A percentile compares a stretch with the other conserved stretches of the same genome.
phyloP scores from a whole-genome alignment of 2,797 vertebrate genomes.

The Sternarchorhynchus goeldii region DNA sequence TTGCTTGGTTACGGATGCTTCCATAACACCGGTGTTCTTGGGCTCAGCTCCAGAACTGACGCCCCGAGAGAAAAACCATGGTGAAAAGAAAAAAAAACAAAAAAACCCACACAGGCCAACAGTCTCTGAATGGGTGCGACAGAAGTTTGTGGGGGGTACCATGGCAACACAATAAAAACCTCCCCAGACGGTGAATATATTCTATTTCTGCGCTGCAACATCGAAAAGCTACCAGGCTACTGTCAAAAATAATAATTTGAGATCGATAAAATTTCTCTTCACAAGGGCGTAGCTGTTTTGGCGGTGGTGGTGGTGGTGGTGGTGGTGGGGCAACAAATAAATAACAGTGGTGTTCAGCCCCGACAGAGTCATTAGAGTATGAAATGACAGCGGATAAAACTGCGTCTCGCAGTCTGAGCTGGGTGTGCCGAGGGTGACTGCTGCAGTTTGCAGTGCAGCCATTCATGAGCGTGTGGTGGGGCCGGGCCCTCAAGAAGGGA shows the following conservation, averaged over 20 bases:
- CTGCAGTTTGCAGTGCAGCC: slow-evolving; percentile 40
- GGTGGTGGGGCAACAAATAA: background rate
- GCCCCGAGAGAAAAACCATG: background rate
- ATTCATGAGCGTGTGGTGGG: slow-evolving; percentile 31
- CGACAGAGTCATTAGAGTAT: background rate
- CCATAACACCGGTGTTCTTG: background rate
- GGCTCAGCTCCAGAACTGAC: background rate
- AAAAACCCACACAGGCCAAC: background rate
- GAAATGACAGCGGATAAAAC: background rate
- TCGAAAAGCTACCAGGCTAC: background rate
- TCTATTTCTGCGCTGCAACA: slow-evolving; percentile 6
- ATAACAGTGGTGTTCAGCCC: background rate
- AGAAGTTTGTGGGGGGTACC: background rate
- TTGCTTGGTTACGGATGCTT: background rate
- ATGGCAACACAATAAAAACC: background rate
- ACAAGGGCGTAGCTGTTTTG: background rate
- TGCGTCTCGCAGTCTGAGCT: background rate
- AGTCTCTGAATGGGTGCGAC: background rate
- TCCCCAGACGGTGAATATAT: background rate
- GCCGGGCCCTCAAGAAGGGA: slow-evolving; percentile 14
- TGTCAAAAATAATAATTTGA: background rate
- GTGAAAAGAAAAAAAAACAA: background rate
- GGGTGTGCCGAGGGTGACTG: slow-evolving; percentile 25
- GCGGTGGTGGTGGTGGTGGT: too few species aligned
- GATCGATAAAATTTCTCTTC: background rate